phyloP scores from a whole-genome alignment of 2,888 invertebrate genomes.

The Enoplolaimus lenunculus region DNA sequence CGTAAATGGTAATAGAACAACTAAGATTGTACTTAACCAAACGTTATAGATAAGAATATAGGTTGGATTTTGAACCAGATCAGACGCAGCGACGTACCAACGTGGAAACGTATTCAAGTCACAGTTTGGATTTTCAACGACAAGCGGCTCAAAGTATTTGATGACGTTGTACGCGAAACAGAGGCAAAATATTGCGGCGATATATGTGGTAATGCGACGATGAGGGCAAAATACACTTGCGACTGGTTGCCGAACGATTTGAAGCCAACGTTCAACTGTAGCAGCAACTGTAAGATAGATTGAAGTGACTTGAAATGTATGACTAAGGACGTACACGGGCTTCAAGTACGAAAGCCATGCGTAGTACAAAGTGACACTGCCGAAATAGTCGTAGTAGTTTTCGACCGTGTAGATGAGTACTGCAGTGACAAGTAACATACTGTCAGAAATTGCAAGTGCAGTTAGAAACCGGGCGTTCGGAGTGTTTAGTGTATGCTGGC shows the following conservation, averaged over 20 bases:
- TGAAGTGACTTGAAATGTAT: constrained; percentile 32
- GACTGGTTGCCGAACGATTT: constrained; percentile 29
- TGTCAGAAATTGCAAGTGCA: constrained; percentile 13
- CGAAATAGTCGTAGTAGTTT: constrained; percentile 2
- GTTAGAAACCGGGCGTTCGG: background rate
- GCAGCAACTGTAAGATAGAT: constrained; percentile 29
- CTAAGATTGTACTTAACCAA: constrained; percentile 81
- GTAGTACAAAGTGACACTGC: background rate
- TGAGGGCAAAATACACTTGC: background rate
- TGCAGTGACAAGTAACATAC: constrained; percentile 2
- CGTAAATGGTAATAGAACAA: constrained; percentile 80
- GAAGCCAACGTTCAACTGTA: constrained; percentile 34
- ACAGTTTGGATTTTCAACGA: constrained; percentile 20
- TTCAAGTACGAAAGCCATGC: constrained; percentile 12
- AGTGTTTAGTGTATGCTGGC: background rate
- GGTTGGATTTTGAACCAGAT: background rate
- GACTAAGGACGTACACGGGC: constrained; percentile 32
- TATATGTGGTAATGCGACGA: background rate
- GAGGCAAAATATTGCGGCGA: background rate
- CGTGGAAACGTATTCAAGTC: background rate
- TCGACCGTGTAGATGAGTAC: constrained; percentile 4
- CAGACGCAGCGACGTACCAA: background rate
- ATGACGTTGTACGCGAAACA: constrained; percentile 33
- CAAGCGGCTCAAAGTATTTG: constrained; percentile 35
- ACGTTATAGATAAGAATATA: constrained; percentile 60